Evolutionary conservation across 2,888 invertebrate species (phyloP).

Genomic region (Eulithis prunata): DNA sequence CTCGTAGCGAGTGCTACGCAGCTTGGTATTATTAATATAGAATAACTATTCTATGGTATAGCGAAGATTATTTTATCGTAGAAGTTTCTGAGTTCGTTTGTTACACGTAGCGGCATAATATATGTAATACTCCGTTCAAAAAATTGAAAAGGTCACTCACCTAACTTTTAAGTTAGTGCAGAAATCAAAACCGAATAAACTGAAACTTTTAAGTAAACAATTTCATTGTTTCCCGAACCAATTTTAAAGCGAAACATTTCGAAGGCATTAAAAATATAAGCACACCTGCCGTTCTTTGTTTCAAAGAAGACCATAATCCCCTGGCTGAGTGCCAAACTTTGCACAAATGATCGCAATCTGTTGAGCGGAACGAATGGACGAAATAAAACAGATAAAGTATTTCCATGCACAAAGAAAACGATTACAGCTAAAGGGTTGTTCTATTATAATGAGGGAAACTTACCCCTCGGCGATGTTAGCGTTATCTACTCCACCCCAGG

Average conservation of each 20-base stretch:
- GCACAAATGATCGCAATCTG: slow-evolving; percentile 35
- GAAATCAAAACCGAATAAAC: neutral
- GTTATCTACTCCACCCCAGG: slow-evolving; percentile 29
- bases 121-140: neutral
- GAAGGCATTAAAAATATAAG: slow-evolving; percentile 29
- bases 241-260: slow-evolving; percentile 22
- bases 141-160: neutral
- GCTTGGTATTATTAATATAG: neutral
- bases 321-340: slow-evolving; percentile 39
- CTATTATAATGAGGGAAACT: slow-evolving; percentile 33
- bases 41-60: neutral
- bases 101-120: slow-evolving; percentile 1
- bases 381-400: slow-evolving; percentile 31
- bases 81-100: neutral
- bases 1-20: slow-evolving; percentile 20
- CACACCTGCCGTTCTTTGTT: slow-evolving; percentile 39
- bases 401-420: slow-evolving; percentile 33
- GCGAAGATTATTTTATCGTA: neutral
- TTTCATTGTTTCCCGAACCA: slow-evolving; percentile 7
- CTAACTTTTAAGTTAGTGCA: neutral
- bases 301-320: slow-evolving; percentile 36
- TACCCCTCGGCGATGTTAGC: slow-evolving; percentile 26
- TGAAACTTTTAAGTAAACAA: neutral
- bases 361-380: slow-evolving; percentile 29
- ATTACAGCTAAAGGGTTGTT: slow-evolving; percentile 38